Evolutionary conservation across 64 coral and sea anemone species (phyloP).

Genomic region (Pachyseris speciosa): DNA sequence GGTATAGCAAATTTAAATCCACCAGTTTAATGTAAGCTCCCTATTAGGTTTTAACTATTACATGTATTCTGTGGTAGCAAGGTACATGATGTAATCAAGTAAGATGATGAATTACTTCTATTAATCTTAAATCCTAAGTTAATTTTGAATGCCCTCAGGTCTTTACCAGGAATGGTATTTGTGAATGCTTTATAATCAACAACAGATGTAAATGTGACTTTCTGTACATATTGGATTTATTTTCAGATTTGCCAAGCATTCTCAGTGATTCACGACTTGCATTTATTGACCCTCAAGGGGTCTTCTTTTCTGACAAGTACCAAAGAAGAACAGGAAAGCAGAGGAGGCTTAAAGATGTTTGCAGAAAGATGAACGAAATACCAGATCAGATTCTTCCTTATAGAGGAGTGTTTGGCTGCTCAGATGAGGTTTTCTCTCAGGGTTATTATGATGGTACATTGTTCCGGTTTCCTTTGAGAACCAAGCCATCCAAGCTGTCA

Average conservation of each 20-base stretch:
- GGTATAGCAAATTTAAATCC: too few species aligned
- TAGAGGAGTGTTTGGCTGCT: slow-evolving; percentile 72
- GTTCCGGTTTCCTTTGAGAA: slow-evolving; percentile 88
- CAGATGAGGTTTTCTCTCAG: slow-evolving; percentile 47
- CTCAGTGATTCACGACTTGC: slow-evolving; percentile 55
- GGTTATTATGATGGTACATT: slow-evolving; percentile 78
- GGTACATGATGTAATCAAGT: too few species aligned
- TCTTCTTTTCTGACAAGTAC: slow-evolving; percentile 47
- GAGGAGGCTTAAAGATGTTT: not conserved
- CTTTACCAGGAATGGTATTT: too few species aligned
- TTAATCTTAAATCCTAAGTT: too few species aligned
- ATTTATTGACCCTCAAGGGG: slow-evolving; percentile 80
- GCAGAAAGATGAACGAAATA: slow-evolving; percentile 16
- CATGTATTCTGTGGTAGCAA: too few species aligned
- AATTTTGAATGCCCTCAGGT: too few species aligned
- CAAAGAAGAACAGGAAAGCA: slow-evolving; percentile 67
- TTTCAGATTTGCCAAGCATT: slow-evolving; percentile 87
- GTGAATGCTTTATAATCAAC: too few species aligned
- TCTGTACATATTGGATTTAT: too few species aligned
- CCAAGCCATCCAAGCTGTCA: slow-evolving; percentile 74
- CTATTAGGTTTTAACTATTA: too few species aligned
- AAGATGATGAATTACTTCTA: too few species aligned
- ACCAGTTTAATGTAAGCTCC: too few species aligned
- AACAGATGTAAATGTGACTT: too few species aligned
- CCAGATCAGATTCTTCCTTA: slow-evolving; percentile 82